Conservation (phyloP, 2,888 invertebrate genomes). For the Rhagium mordax region DNA sequence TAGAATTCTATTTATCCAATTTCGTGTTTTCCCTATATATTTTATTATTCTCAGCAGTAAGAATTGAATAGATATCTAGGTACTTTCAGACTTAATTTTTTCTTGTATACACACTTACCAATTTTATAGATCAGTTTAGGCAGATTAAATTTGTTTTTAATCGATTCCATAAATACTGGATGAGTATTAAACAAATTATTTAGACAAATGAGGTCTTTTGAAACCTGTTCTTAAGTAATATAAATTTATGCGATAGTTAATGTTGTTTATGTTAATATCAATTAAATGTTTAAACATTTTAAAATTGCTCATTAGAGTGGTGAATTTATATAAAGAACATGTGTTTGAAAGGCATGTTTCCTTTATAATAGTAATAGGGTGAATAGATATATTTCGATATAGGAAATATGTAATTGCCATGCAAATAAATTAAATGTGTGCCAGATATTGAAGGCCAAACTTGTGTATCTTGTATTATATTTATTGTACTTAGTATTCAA, state of each 20-base stretch:
- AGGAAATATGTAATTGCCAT: constrained; percentile 68
- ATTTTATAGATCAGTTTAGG: no score
- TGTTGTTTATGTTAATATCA: neutral
- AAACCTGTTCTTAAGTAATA: no score
- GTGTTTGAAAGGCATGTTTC: constrained; percentile 18
- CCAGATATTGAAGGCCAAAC: constrained; percentile 63
- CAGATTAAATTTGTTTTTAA: no score
- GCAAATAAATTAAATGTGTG: constrained; percentile 65
- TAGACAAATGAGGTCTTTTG: no score
- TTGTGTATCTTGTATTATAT: constrained; percentile 48
- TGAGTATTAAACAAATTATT: neutral
- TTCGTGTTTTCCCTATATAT: no score
- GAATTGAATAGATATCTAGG: no score
- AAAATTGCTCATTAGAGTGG: constrained; percentile 24
- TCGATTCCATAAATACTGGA: neutral
- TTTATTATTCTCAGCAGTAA: no score
- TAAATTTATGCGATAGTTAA: neutral
- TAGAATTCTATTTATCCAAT: no score
- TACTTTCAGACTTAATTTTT: no score
- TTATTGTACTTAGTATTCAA: constrained; percentile 54
- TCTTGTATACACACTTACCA: no score
- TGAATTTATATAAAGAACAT: neutral
- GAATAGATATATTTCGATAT: constrained; percentile 62
- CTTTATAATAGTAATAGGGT: constrained; percentile 38
- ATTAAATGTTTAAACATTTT: neutral